Conservation (phyloP, 1,140 invertebrate species). For the Phymorhynchus buccinoides region DNA sequence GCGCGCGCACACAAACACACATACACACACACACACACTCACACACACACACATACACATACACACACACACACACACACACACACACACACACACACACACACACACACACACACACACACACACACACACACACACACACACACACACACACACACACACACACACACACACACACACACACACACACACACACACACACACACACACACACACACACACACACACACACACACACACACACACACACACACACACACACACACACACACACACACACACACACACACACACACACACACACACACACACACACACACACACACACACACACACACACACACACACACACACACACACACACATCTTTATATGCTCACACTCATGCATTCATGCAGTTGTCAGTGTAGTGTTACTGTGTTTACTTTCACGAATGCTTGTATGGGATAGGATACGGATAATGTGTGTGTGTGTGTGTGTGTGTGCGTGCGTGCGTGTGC, state of each 20-base stretch:
- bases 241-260: background rate
- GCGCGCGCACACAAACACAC: background rate
- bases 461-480: too few relatives aligned
- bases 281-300: background rate
- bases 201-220: constrained; percentile 6
- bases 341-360: constrained; percentile 4
- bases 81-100: constrained; percentile 1
- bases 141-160: background rate
- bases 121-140: background rate
- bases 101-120: background rate
- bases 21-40: background rate
- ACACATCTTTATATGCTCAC: background rate
- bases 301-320: too few relatives aligned
- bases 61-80: constrained; percentile 27
- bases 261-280: background rate
- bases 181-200: background rate
- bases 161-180: background rate
- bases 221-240: background rate
- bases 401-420: too few relatives aligned
- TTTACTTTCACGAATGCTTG: too few relatives aligned
- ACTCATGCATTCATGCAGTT: background rate
- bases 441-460: too few relatives aligned
- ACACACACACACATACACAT: constrained; percentile 8
- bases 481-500: too few relatives aligned
- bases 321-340: background rate